phyloP scores from a whole-genome alignment of 2,888 invertebrate species.

The Coleophora deauratella region DNA sequence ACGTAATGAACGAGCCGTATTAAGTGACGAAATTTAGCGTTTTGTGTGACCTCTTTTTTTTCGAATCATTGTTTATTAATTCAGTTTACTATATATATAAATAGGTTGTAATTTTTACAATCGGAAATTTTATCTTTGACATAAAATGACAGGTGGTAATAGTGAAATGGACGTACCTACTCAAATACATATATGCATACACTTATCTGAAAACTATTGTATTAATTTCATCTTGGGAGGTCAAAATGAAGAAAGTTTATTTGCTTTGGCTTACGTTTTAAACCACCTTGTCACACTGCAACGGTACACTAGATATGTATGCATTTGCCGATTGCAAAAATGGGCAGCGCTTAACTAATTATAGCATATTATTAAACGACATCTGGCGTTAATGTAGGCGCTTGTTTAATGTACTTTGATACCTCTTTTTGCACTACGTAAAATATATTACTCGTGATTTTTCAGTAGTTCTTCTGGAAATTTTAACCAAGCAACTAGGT shows the following conservation, averaged over 20 bases:
- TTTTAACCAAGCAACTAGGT: neutral
- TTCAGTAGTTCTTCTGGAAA: too few species aligned
- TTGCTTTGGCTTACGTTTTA: neutral
- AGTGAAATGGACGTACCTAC: neutral
- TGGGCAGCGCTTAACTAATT: constrained; percentile 25
- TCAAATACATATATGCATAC: neutral
- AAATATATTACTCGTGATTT: constrained; percentile 14
- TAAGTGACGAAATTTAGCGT: constrained; percentile 29
- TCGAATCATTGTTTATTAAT: neutral
- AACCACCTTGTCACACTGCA: neutral
- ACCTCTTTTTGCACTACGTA: constrained; percentile 9
- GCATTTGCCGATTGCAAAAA: constrained; percentile 24
- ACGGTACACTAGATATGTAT: constrained; percentile 2
- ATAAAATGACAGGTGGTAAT: too few species aligned
- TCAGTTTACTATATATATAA: neutral
- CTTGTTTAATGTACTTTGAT: constrained; percentile 1
- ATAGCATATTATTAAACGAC: constrained; percentile 21
- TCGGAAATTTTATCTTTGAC: neutral
- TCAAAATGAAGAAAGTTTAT: too few species aligned
- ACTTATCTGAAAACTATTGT: neutral
- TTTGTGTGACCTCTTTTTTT: neutral
- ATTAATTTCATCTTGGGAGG: neutral
- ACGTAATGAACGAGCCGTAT: constrained; percentile 39
- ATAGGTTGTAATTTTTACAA: neutral
- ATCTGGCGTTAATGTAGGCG: constrained; percentile 30